Evolutionary conservation across 2,113 vertebrate species (phyloP), one percentile per base, ranked within the genome.

Genomic region (Herpailurus yagouaroundi): DNA sequence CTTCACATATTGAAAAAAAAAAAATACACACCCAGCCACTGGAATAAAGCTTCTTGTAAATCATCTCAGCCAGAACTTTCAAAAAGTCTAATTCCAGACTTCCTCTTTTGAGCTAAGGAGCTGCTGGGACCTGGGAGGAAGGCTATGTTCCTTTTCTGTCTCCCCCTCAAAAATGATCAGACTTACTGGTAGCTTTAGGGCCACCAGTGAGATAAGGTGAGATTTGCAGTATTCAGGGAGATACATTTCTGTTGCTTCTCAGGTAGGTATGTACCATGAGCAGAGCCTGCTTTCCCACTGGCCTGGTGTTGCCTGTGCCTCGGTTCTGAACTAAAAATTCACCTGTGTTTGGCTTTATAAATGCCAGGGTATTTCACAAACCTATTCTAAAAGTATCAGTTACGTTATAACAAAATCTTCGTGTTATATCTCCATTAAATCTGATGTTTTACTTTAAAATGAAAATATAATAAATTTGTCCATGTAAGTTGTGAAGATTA

Each of bases 401-500:
- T 6, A 18, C n/a, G 38, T 94, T 80, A 89, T 4, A 95, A 74
- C 27, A 93, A 71, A 38, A 83, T 5, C 1, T 77, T 95, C 64
- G 87, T 19, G 0, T 0, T 87, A 38, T 52, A 11, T 11, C 45
- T 92, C 41, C 21, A 76, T 93, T 94, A 68, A 87, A 87, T 60
- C 41, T 96, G n/a, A 89, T 5, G 55, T 45, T 97, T 93, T 81
- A 97, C 92, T 98, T 98, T 12, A 94, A 88, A 38, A 23, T 87
- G 7, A 96, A 96, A 64, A 91, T 92, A n/a, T 8, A 68, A 94
- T 95, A 81, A 38, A 84, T 73, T 45, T 94, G n/a, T 92, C 9
- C 13, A 80, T 87, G 52, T 63, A 71, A 96, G 13, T 94, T 64
- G 7, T 31, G 95, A 97, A 95, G 3, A 3, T 3, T 23, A 57